These are phyloP conservation scores for Athalia cordata DNA, from an alignment of 2,888 invertebrate species.

Conservation along the genomic window DNA sequence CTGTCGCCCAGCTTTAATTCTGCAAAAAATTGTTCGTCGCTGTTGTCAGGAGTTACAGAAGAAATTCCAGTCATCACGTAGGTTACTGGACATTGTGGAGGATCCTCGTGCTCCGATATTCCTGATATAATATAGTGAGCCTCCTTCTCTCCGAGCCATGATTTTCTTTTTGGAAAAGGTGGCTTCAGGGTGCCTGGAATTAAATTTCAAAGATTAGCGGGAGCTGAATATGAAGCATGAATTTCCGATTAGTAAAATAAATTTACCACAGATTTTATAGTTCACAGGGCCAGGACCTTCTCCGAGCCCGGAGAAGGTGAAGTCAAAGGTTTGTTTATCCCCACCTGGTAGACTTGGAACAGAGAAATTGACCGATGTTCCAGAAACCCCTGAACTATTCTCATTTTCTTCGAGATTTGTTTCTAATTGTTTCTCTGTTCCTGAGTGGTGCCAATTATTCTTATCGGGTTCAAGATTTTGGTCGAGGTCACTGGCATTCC, in stretches of 20 bases:
- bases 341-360: conserved; percentile 12
- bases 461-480: background rate
- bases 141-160: conserved; percentile 57
- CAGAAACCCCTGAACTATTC: background rate
- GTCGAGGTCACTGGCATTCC: background rate
- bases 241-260: background rate
- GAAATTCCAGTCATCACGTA: conserved; percentile 58
- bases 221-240: background rate
- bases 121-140: conserved; percentile 58
- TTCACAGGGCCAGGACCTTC: conserved; percentile 27
- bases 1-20: conserved; percentile 52
- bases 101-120: conserved; percentile 51
- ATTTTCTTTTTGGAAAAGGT: conserved; percentile 49
- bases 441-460: background rate
- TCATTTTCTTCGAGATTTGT: background rate
- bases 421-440: background rate
- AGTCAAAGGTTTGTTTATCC: conserved; percentile 43
- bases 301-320: conserved; percentile 39
- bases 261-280: conserved; percentile 44
- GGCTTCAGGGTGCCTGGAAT: conserved; percentile 48
- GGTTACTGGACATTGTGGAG: conserved; percentile 54
- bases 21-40: conserved; percentile 61
- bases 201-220: background rate
- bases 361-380: conserved; percentile 14
- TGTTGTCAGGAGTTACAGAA: conserved; percentile 58